phyloP scores from a whole-genome alignment of 2,113 vertebrate species.

The Cairina moschata region DNA sequence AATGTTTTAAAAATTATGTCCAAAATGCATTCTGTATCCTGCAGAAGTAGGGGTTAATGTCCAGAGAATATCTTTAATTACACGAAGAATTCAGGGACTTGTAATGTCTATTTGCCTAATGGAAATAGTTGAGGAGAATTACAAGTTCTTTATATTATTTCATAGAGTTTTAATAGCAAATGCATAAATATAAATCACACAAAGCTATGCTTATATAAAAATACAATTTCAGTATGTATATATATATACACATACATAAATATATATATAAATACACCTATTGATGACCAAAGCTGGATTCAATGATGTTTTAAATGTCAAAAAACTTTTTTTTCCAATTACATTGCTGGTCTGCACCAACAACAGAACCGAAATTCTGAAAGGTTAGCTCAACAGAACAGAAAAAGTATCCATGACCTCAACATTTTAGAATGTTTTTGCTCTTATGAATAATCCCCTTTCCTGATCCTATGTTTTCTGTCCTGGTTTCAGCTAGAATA shows the following conservation, averaged over 20 bases:
- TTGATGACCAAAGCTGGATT: background rate
- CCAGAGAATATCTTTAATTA: background rate
- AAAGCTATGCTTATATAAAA: background rate
- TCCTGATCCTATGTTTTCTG: background rate
- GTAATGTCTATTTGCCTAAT: background rate
- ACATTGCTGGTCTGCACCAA: background rate
- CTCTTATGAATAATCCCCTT: background rate
- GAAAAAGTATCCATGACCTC: background rate
- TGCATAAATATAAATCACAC: background rate
- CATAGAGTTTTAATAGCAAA: background rate
- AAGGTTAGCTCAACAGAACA: background rate
- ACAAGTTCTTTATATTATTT: background rate
- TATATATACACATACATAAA: too few relatives aligned
- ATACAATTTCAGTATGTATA: background rate
- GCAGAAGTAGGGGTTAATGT: background rate
- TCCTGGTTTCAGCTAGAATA: too few relatives aligned
- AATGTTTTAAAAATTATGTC: background rate
- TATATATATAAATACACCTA: background rate
- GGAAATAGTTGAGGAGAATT: background rate
- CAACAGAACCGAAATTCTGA: background rate
- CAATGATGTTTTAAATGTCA: background rate
- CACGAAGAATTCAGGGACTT: background rate
- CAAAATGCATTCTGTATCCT: background rate
- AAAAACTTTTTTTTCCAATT: background rate
- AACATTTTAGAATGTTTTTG: background rate